A percentile compares a stretch with the other conserved stretches of the same genome.
Evolutionary conservation across 2,888 invertebrate genomes (phyloP).

Genomic region (Tachina grossa): DNA sequence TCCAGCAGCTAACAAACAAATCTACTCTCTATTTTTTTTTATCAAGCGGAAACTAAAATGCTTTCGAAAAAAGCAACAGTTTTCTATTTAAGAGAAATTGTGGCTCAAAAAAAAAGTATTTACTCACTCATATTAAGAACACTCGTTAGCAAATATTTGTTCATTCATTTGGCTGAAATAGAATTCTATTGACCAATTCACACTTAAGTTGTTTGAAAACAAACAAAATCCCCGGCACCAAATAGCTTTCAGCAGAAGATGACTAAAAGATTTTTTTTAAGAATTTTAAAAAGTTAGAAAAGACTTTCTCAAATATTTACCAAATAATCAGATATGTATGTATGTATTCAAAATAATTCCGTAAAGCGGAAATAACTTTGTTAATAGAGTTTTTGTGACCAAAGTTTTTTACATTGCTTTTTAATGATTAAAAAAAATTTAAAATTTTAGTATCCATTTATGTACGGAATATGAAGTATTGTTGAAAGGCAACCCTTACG

Average conservation of each 20-base stretch:
- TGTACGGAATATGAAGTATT: no score
- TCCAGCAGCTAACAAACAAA: not conserved
- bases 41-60: not conserved
- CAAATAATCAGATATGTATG: no score
- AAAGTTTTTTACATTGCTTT: no score
- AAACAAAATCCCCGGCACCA: not conserved
- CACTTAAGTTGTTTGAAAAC: conserved; percentile 19
- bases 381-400: no score
- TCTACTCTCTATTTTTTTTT: not conserved
- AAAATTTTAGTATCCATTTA: no score
- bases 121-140: not conserved
- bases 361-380: not conserved
- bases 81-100: not conserved
- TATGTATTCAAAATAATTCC: not conserved
- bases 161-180: not conserved
- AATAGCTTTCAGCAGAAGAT: conserved; percentile 7
- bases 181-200: conserved; percentile 23
- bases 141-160: conserved; percentile 29
- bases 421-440: no score
- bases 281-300: not conserved
- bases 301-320: not conserved
- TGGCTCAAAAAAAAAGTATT: not conserved
- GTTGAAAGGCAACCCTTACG: no score
- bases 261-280: no score
- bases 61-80: not conserved